phyloP scores from a whole-genome alignment of 2,888 invertebrate species.

The Mantis religiosa region DNA sequence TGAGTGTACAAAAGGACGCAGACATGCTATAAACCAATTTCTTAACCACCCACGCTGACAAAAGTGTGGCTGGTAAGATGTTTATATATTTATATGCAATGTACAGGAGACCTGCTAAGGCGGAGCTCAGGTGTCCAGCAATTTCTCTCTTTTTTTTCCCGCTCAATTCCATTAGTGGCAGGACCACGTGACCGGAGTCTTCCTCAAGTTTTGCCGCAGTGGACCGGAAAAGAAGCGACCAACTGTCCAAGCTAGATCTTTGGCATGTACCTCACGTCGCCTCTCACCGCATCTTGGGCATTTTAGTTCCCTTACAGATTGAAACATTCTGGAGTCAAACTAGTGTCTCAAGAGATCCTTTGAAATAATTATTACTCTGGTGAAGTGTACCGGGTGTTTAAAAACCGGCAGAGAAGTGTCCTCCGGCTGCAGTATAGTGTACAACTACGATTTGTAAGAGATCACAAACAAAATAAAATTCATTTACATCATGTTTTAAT shows the following conservation, averaged over 20 bases:
- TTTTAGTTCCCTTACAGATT: not conserved
- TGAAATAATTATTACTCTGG: no score
- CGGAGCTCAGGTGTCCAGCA: not conserved
- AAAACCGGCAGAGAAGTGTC: no score
- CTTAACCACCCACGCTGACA: no score
- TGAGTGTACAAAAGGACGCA: no score
- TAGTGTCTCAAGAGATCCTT: no score
- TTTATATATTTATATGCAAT: not conserved
- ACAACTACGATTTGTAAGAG: no score
- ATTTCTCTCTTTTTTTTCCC: conserved; percentile 1
- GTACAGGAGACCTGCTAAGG: not conserved
- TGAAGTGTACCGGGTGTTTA: no score
- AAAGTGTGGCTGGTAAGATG: not conserved
- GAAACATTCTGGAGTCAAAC: not conserved
- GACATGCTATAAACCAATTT: no score
- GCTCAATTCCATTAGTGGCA: conserved; percentile 3
- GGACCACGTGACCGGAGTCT: conserved; percentile 6
- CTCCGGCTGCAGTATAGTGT: no score
- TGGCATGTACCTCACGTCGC: not conserved
- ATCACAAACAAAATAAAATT: no score
- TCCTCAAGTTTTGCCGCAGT: not conserved
- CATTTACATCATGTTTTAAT: no score
- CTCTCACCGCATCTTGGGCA: not conserved
- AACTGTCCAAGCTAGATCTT: not conserved
- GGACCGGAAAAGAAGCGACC: not conserved